A percentile compares a stretch with the other conserved stretches of the same genome.
These are phyloP conservation scores for Syngnathus floridae DNA, from an alignment of 2,113 vertebrate species.

Conservation along the genomic window DNA sequence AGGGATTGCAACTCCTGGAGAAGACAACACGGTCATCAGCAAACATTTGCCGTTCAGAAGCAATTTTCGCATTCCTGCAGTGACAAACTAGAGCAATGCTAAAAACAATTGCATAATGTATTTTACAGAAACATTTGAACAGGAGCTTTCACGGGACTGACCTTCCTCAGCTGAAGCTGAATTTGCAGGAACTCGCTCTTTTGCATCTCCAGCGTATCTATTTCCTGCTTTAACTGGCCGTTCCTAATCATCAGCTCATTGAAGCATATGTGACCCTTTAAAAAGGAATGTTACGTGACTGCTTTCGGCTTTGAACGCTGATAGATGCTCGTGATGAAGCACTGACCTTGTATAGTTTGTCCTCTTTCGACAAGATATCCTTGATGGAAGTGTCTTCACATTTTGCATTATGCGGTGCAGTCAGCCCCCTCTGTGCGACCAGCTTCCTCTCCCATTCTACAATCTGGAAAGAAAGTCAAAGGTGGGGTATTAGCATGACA, in stretches of 20 bases:
- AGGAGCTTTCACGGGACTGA: not conserved
- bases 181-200: constrained; percentile 22
- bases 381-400: constrained; percentile 5
- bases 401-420: not conserved
- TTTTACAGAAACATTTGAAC: not conserved
- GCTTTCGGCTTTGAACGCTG: not conserved
- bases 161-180: constrained; percentile 12
- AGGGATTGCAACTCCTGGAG: constrained; percentile 13
- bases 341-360: constrained; percentile 22
- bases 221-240: constrained; percentile 22
- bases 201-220: constrained; percentile 17
- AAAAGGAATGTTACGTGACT: not conserved
- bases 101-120: not conserved
- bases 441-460: constrained; percentile 24
- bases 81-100: not conserved
- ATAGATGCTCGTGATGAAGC: not conserved
- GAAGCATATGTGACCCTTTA: constrained; percentile 4
- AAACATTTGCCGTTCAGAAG: not conserved
- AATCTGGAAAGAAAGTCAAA: constrained; percentile 23
- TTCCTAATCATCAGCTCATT: constrained; percentile 24
- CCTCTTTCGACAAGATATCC: constrained; percentile 6
- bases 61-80: not conserved
- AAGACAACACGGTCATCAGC: not conserved
- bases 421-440: constrained; percentile 1
- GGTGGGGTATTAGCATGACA: not conserved